Evolutionary conservation across 1,140 invertebrate species (phyloP).

Genomic region (Macrostomum lignano): DNA sequence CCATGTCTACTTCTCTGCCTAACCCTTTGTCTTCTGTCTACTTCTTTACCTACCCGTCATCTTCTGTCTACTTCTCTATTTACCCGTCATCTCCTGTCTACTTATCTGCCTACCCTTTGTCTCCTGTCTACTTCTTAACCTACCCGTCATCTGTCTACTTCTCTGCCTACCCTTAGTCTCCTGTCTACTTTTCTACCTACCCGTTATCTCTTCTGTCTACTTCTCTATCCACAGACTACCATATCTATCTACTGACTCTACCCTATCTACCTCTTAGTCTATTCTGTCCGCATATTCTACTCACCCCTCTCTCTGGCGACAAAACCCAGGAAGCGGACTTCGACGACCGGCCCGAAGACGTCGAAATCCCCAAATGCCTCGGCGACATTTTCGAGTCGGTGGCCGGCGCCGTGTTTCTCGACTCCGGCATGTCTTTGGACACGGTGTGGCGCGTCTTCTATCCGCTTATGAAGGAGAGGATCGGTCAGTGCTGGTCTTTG

Average conservation of each 20-base stretch:
- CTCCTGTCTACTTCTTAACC: too few relatives aligned
- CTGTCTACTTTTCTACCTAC: too few relatives aligned
- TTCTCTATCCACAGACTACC: neutral
- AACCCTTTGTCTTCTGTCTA: too few relatives aligned
- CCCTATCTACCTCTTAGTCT: neutral
- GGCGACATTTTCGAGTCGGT: conserved; percentile 94
- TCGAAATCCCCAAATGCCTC: conserved; percentile 88
- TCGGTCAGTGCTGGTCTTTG: conserved; percentile 41
- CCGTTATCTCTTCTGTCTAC: neutral
- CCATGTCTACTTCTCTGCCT: too few relatives aligned
- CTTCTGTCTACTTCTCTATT: too few relatives aligned
- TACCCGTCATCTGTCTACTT: too few relatives aligned
- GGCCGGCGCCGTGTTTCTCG: conserved; percentile 80
- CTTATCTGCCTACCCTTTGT: too few relatives aligned
- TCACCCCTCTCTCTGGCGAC: conserved; percentile 8
- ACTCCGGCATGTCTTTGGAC: conserved; percentile 69
- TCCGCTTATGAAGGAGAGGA: conserved; percentile 68
- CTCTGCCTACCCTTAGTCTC: too few relatives aligned
- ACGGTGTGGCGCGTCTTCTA: conserved; percentile 83
- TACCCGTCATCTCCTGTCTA: too few relatives aligned
- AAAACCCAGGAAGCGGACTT: conserved; percentile 41
- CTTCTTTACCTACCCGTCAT: too few relatives aligned
- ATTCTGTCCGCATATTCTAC: neutral
- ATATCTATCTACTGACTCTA: neutral
- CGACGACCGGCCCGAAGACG: conserved; percentile 49